Evolutionary conservation across 2,888 invertebrate species (phyloP).

Genomic region (Nudaria mundana): DNA sequence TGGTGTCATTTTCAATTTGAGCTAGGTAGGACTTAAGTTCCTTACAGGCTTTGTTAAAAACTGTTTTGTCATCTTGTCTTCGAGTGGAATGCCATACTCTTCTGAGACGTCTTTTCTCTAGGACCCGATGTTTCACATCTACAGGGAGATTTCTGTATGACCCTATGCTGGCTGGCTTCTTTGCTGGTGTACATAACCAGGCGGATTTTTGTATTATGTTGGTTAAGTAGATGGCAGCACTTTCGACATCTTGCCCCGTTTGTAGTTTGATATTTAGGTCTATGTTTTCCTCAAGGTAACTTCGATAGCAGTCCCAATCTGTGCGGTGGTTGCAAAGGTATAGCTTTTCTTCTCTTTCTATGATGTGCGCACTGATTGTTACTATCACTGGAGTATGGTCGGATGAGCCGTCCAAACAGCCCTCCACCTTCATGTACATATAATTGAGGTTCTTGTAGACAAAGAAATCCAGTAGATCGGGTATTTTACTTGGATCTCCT

Average conservation of each 20-base stretch:
- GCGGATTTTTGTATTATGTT: conserved; percentile 1
- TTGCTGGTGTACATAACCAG: neutral
- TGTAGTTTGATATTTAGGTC: neutral
- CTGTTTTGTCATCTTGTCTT: neutral
- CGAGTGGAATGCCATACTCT: neutral
- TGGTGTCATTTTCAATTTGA: neutral
- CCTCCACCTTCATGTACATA: neutral
- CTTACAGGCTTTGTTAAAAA: neutral
- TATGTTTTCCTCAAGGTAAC: neutral
- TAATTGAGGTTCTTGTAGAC: neutral
- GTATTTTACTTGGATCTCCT: conserved; percentile 2
- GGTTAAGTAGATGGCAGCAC: neutral
- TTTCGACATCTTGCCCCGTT: neutral
- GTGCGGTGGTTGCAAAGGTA: neutral
- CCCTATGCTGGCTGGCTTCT: neutral
- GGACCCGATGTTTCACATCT: neutral
- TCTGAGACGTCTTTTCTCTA: neutral
- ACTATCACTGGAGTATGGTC: conserved; percentile 2
- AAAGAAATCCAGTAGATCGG: conserved; percentile 5
- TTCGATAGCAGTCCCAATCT: neutral
- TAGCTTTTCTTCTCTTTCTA: neutral
- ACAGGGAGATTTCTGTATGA: neutral
- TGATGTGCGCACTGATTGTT: neutral
- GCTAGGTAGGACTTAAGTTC: neutral
- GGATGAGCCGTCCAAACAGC: neutral